These are phyloP conservation scores for Manis pentadactyla DNA, from an alignment of 2,797 vertebrate species.

Conservation along the genomic window DNA sequence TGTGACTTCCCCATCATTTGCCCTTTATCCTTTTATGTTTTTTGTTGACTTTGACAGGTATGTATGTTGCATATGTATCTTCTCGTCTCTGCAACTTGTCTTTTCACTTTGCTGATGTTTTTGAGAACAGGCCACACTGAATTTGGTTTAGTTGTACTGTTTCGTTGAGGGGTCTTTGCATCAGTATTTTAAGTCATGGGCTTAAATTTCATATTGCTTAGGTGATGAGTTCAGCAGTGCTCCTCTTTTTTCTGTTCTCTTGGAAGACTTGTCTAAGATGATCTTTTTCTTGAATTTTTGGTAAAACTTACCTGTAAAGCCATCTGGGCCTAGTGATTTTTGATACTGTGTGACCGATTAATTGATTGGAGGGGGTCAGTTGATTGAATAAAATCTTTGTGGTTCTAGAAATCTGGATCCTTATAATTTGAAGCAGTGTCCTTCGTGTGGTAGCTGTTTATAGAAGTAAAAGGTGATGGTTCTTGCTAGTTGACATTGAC, in stretches of 20 bases:
- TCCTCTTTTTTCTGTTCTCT: not conserved
- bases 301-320: not conserved
- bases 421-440: not conserved
- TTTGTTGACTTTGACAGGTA: not conserved
- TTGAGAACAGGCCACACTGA: not conserved
- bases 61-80: not conserved
- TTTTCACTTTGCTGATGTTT: not conserved
- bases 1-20: not conserved
- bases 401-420: conserved; percentile 26
- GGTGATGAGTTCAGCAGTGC: not conserved
- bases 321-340: not conserved
- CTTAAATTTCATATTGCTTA: not conserved
- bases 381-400: conserved; percentile 39
- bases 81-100: not conserved
- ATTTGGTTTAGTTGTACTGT: not conserved
- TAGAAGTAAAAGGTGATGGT: not conserved
- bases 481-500: not conserved
- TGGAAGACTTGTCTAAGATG: not conserved
- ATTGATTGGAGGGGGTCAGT: not conserved
- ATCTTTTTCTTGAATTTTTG: not conserved
- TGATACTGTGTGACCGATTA: not conserved
- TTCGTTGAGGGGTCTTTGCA: not conserved
- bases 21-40: not conserved
- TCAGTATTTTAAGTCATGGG: not conserved
- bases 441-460: not conserved